A percentile compares a stretch with the other conserved stretches of the same genome.
phyloP scores from a whole-genome alignment of 2,888 invertebrate genomes.

The Andrena flavipes region DNA sequence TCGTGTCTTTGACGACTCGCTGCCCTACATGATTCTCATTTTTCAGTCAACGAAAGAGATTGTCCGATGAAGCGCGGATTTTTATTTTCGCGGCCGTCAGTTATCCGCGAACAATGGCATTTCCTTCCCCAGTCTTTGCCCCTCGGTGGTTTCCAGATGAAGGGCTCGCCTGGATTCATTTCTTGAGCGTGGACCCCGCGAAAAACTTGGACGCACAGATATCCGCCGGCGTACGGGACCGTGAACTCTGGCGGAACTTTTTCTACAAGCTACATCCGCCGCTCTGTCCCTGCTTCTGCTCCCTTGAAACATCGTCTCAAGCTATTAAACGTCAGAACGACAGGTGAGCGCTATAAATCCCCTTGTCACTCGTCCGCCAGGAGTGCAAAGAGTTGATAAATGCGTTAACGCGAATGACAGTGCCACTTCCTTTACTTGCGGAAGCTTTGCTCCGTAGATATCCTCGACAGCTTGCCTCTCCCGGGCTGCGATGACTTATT shows the following conservation, averaged over 20 bases:
- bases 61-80: constrained; percentile 48
- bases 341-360: constrained; percentile 59
- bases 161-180: constrained; percentile 68
- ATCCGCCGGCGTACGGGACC: constrained; percentile 49
- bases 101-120: constrained; percentile 64
- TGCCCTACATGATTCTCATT: not conserved
- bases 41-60: constrained; percentile 20
- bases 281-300: constrained; percentile 2
- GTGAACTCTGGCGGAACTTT: constrained; percentile 59
- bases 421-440: constrained; percentile 7
- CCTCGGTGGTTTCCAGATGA: constrained; percentile 63
- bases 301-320: constrained; percentile 26
- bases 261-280: constrained; percentile 18
- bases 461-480: constrained; percentile 24
- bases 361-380: constrained; percentile 31
- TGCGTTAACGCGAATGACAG: constrained; percentile 18
- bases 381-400: constrained; percentile 41
- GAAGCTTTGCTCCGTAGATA: constrained; percentile 2
- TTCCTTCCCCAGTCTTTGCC: constrained; percentile 48
- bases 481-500: constrained; percentile 26
- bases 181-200: constrained; percentile 52
- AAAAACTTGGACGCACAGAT: constrained; percentile 60
- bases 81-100: constrained; percentile 68
- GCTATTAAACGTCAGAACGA: constrained; percentile 49
- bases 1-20: not conserved